Evolutionary conservation across 1,140 invertebrate genomes (phyloP).

Genomic region (Ceratina australensis): DNA sequence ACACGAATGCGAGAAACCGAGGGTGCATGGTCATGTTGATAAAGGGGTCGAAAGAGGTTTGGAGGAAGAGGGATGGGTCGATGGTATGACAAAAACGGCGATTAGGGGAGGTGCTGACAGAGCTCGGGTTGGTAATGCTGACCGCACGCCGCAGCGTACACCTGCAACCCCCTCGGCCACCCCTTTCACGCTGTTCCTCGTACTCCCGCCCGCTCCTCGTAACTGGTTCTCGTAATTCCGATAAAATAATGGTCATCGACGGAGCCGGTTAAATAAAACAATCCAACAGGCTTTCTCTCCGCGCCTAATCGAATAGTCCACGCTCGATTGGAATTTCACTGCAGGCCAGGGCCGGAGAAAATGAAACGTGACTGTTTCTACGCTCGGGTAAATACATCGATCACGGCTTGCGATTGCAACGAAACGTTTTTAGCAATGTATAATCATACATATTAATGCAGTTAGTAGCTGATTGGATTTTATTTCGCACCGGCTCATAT

Average conservation of each 20-base stretch:
- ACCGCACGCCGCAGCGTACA: conserved; percentile 62
- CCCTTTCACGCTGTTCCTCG: not conserved
- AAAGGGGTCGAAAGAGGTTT: conserved; percentile 31
- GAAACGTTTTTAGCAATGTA: not conserved
- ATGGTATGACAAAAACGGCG: conserved; percentile 64
- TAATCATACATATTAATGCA: too few species aligned
- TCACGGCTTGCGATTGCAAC: too few species aligned
- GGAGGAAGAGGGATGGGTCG: conserved; percentile 61
- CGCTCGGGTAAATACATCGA: not conserved
- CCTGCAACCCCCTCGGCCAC: conserved; percentile 45
- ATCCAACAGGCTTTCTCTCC: conserved; percentile 42
- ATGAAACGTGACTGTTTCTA: not conserved
- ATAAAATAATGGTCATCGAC: conserved; percentile 63
- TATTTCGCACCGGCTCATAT: too few species aligned
- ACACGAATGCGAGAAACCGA: conserved; percentile 40
- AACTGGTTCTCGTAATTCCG: conserved; percentile 38
- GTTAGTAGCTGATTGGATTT: too few species aligned
- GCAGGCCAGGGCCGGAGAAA: not conserved
- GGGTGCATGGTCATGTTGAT: not conserved
- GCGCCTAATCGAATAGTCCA: not conserved
- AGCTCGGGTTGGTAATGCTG: conserved; percentile 63
- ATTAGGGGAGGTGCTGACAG: conserved; percentile 69
- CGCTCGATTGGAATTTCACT: conserved; percentile 30
- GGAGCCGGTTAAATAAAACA: conserved; percentile 52
- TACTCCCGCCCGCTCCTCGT: not conserved